Base-by-base conservation (phyloP, 2,888 invertebrate genomes). In the Meghimatium bilineatum region DNA sequence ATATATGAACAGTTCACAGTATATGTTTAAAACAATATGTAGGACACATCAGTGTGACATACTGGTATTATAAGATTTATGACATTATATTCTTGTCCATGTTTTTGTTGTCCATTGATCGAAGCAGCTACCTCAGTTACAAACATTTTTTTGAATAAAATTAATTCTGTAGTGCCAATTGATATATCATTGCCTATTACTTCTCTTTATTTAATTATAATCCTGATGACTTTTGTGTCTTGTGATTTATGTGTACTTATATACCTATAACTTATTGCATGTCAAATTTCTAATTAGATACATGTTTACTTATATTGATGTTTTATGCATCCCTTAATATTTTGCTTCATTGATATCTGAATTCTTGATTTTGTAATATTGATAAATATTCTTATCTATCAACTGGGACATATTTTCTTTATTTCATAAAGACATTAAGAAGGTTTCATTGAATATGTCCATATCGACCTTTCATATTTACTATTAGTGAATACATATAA, bases 71-170 rank as follows among this genome's bases (percentile, higher is more conserved):
- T 14, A 32, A 66, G 17, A 3, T 66, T 2, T 71, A n/a, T 44
- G 26, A 23, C 36, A 26, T 26, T 71, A 36, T 71, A n/a, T 49
- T 49, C 23, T 5, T 74, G 72, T 29, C 44, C n/a, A n/a, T 74
- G 26, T 74, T 49, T 17, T 74, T 29, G 44, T 74, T 74, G 29
- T 74, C 36, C 44, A 44, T 74, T 74, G 20, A 49, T 74, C 49
- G n/a, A 44, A 17, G 72, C 72, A 49, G 44, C 72, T 74, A 74
- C 72, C 72, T 74, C 72, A 49, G 29, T 74, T 74, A 49, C 14
- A 69, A 8, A 69, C 29, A 34, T 69, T 34, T 69, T 14, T 69
- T 23, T 20, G 5, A 32, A 1, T 69, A 14, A 17, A 34, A 23
- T n/a, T 17, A 60, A 29, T 63, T 63, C 63, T 29, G 63, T 63